Evolutionary conservation across 2,797 vertebrate genomes (phyloP).

Genomic region (Eospalax fontanierii): DNA sequence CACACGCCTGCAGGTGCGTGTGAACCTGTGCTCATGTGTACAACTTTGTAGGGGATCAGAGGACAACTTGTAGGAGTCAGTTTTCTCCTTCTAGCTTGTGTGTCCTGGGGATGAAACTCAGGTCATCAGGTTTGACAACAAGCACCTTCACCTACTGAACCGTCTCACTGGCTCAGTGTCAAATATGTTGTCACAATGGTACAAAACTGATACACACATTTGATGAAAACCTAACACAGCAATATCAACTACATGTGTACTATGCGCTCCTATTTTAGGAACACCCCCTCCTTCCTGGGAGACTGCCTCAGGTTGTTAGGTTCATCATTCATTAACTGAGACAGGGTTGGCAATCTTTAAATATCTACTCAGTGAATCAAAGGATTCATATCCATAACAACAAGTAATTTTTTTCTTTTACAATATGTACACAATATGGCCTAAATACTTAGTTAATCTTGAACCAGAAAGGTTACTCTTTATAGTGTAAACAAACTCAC

Average conservation of each 20-base stretch:
- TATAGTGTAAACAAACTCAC: too few relatives aligned
- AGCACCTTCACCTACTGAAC: not conserved
- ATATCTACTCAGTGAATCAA: slow-evolving; percentile 39
- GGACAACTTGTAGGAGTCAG: not conserved
- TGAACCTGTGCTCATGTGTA: not conserved
- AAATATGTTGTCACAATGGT: not conserved
- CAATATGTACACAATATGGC: too few relatives aligned
- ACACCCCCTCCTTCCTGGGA: too few relatives aligned
- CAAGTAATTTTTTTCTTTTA: not conserved
- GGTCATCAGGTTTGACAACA: not conserved
- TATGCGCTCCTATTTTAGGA: not conserved
- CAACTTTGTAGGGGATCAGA: too few relatives aligned
- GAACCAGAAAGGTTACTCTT: too few relatives aligned
- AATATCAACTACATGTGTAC: not conserved
- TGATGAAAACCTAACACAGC: not conserved
- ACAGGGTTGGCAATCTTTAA: not conserved
- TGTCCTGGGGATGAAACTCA: not conserved
- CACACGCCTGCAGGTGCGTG: not conserved
- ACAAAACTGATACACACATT: not conserved
- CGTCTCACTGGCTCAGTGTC: not conserved
- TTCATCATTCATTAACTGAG: not conserved
- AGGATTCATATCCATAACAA: not conserved
- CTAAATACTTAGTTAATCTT: too few relatives aligned
- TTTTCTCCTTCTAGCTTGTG: not conserved
- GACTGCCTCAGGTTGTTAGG: not conserved